A percentile compares a stretch with the other conserved stretches of the same genome.
These are phyloP conservation scores for Xanthia icteritia DNA, from an alignment of 2,888 invertebrate genomes.

Conservation along the genomic window DNA sequence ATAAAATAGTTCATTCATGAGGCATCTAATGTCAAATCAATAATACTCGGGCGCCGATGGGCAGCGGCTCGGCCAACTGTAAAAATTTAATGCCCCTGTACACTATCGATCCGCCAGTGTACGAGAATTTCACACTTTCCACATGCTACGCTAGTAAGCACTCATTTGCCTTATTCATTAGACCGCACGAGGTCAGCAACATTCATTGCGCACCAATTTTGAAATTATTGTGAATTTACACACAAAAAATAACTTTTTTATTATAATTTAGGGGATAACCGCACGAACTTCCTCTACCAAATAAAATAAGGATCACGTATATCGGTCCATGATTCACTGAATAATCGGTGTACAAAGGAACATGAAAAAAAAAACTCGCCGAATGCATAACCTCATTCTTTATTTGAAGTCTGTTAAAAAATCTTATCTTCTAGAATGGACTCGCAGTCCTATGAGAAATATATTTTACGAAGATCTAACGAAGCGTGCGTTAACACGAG, in stretches of 20 bases:
- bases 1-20: constrained; percentile 55
- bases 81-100: constrained; percentile 79
- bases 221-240: background rate
- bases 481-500: background rate
- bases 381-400: too few species aligned
- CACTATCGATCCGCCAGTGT: constrained; percentile 73
- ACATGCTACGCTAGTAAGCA: constrained; percentile 39
- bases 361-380: too few species aligned
- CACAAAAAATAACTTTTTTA: background rate
- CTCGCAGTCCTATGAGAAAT: background rate
- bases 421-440: background rate
- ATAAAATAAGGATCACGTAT: too few species aligned
- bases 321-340: too few species aligned
- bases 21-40: constrained; percentile 75
- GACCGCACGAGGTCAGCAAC: constrained; percentile 11
- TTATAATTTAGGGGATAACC: too few species aligned
- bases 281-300: too few species aligned
- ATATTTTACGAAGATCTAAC: background rate
- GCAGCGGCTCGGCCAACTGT: constrained; percentile 75
- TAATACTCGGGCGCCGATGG: constrained; percentile 70
- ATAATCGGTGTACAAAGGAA: too few species aligned
- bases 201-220: background rate
- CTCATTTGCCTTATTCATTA: constrained; percentile 37
- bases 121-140: constrained; percentile 62
- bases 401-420: too few species aligned